Conservation (phyloP, 2,797 vertebrate genomes). For the Harpagifer antarcticus region DNA sequence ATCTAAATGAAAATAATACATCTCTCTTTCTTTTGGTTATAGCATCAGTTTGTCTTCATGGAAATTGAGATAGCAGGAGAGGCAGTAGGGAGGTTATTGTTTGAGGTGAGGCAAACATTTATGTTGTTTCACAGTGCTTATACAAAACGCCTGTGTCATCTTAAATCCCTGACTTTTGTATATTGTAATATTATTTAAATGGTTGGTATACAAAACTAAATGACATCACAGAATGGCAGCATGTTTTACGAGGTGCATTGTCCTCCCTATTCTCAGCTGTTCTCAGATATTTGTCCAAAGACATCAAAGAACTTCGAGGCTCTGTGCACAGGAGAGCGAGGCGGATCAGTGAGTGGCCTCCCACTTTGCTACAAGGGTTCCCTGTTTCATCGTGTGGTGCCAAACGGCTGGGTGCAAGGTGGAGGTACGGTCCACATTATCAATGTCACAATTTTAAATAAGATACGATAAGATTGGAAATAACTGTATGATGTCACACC, state of each 20-base stretch:
- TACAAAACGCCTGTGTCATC: not conserved
- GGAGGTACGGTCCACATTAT: conserved; percentile 83
- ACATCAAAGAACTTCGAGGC: conserved; percentile 90
- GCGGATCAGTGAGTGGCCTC: conserved; percentile 70
- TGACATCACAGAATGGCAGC: not conserved
- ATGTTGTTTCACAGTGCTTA: conserved; percentile 8
- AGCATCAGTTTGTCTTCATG: conserved; percentile 92
- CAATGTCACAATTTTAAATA: not conserved
- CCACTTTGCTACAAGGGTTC: conserved; percentile 88
- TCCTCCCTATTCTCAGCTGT: conserved; percentile 84
- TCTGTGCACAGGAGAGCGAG: conserved; percentile 87
- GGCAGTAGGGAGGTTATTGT: conserved; percentile 85
- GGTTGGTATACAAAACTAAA: not conserved
- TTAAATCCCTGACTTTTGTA: not conserved
- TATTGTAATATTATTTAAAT: not conserved
- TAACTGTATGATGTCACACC: no score
- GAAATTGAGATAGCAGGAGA: conserved; percentile 85
- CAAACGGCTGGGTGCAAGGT: conserved; percentile 92
- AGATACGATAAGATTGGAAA: no score
- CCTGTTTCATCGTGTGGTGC: conserved; percentile 90
- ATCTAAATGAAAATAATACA: not conserved
- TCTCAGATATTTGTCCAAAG: conserved; percentile 90
- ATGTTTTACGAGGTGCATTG: conserved; percentile 4
- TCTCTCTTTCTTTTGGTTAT: conserved; percentile 57
- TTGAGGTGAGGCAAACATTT: conserved; percentile 86